Conservation (phyloP, 2,888 invertebrate species). For the Phlogophora meticulosa region DNA sequence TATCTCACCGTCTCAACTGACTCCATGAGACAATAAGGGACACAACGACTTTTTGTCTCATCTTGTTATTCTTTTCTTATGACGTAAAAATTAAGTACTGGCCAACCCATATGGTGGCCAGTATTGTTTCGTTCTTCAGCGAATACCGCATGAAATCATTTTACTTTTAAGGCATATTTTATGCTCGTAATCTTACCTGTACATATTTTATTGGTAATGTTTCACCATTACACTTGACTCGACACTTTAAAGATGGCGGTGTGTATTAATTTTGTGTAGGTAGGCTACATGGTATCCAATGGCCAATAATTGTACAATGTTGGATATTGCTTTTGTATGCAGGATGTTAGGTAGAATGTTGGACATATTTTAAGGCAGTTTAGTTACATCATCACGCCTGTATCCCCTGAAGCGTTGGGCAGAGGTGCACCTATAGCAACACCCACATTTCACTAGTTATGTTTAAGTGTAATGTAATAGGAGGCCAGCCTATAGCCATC, state of each 20-base stretch:
- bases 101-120: not conserved
- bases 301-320: slow-evolving; percentile 12
- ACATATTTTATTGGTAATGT: slow-evolving; percentile 48
- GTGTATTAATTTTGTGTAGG: slow-evolving; percentile 45
- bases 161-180: slow-evolving; percentile 44
- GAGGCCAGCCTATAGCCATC: too few relatives aligned
- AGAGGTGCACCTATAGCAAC: too few relatives aligned
- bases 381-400: too few relatives aligned
- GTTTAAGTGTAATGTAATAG: too few relatives aligned
- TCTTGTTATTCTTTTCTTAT: not conserved
- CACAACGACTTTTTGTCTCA: not conserved
- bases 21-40: too few relatives aligned
- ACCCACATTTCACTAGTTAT: too few relatives aligned
- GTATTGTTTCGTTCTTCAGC: slow-evolving; percentile 26
- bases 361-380: too few relatives aligned
- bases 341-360: too few relatives aligned
- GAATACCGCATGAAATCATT: slow-evolving; percentile 41
- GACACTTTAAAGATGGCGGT: not conserved
- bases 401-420: too few relatives aligned
- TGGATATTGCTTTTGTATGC: slow-evolving; percentile 16
- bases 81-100: not conserved
- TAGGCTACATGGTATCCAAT: slow-evolving; percentile 12
- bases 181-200: slow-evolving; percentile 19
- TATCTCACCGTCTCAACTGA: too few relatives aligned
- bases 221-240: slow-evolving; percentile 30